Percentiles rank a stretch among this genome's conserved stretches.
Evolutionary conservation across 2,888 invertebrate species (phyloP).

Genomic region (Aphodius granarius): DNA sequence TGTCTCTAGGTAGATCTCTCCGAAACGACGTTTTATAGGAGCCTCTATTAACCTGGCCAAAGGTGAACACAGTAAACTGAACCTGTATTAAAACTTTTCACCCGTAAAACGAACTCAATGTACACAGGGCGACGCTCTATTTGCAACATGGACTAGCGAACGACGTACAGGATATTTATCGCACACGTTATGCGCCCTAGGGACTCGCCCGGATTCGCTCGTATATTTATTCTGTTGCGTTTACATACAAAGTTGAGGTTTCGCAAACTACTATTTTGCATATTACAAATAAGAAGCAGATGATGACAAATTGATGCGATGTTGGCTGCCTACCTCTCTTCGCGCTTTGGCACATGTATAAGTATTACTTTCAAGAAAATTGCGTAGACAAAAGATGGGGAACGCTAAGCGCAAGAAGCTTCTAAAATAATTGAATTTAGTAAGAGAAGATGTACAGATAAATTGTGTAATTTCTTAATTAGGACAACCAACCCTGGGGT

Average conservation of each 20-base stretch:
- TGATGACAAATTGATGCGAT: background rate
- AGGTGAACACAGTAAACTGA: background rate
- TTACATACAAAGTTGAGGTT: background rate
- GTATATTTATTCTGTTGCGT: background rate
- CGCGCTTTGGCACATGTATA: too few species aligned
- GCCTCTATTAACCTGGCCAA: background rate
- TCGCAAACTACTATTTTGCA: background rate
- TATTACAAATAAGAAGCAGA: background rate
- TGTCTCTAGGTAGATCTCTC: background rate
- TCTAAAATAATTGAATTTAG: constrained; percentile 6
- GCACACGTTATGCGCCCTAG: background rate
- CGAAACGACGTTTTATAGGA: background rate
- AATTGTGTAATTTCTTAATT: constrained; percentile 12
- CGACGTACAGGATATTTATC: background rate
- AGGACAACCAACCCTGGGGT: background rate
- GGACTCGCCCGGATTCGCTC: background rate
- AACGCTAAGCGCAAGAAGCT: background rate
- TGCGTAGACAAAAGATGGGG: too few species aligned
- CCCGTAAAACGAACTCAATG: background rate
- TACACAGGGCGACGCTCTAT: background rate
- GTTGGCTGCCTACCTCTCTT: background rate
- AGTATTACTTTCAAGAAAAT: too few species aligned
- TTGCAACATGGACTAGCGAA: background rate
- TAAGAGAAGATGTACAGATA: background rate
- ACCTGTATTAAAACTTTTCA: background rate